These are phyloP conservation scores for Corythornis leucogaster DNA, from an alignment of 2,797 vertebrate species.

Conservation along the genomic window DNA sequence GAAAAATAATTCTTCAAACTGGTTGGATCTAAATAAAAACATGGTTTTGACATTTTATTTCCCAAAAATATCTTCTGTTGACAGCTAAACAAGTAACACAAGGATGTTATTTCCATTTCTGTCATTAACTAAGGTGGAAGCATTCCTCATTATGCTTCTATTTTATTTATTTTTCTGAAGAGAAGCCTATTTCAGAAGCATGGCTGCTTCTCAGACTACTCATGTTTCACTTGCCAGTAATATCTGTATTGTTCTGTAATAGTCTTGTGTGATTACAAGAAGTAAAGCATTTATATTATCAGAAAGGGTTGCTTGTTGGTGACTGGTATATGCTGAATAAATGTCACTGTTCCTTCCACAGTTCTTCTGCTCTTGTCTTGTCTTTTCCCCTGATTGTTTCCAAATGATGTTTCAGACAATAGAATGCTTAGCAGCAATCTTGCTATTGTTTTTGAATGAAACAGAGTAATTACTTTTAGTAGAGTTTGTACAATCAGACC, in stretches of 20 bases:
- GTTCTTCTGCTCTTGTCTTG: neutral
- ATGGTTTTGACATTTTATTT: fast-evolving
- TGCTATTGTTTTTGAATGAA: neutral
- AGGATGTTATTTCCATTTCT: neutral
- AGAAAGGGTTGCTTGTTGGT: neutral
- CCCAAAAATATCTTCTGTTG: neutral
- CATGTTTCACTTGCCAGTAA: neutral
- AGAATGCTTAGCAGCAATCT: neutral
- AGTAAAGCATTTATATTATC: neutral
- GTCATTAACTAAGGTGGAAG: neutral
- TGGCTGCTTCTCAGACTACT: neutral
- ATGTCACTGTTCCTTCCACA: neutral
- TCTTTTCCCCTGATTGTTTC: neutral
- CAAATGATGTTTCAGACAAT: conserved; percentile 15
- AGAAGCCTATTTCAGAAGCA: neutral
- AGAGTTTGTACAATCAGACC: neutral
- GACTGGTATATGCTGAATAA: neutral
- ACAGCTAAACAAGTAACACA: neutral
- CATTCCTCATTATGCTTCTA: neutral
- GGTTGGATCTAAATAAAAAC: neutral
- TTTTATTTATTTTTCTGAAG: neutral
- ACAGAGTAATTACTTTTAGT: neutral
- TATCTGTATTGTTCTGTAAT: neutral
- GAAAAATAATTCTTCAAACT: neutral
- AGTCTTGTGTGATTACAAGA: neutral